Conservation (phyloP, 2,113 vertebrate species). For the Elephas maximus region DNA sequence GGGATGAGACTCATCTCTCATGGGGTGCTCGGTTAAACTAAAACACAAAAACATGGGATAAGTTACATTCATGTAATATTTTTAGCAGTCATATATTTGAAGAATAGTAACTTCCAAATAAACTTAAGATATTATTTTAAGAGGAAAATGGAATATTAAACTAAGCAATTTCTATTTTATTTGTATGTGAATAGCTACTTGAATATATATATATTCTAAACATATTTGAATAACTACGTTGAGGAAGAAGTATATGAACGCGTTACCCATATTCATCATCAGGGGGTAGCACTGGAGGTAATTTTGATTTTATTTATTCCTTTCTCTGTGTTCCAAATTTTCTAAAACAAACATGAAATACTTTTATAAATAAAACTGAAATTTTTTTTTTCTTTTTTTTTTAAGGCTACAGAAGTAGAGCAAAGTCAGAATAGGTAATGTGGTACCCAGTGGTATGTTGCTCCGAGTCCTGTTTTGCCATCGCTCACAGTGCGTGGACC, state of each 20-base stretch:
- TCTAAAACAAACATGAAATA: neutral
- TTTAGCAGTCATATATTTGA: neutral
- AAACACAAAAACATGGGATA: neutral
- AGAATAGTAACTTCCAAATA: neutral
- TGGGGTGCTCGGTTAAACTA: neutral
- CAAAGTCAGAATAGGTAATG: fast-evolving
- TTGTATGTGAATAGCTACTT: neutral
- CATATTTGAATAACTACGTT: neutral
- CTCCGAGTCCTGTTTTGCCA: fast-evolving
- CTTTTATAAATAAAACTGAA: neutral
- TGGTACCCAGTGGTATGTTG: fast-evolving
- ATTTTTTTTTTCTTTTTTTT: neutral
- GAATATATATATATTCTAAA: neutral
- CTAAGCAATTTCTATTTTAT: neutral
- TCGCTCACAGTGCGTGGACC: fast-evolving
- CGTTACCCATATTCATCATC: neutral
- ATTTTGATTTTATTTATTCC: neutral
- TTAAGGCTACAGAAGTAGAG: neutral
- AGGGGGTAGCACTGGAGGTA: neutral
- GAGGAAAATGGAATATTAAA: neutral
- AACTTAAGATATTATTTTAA: neutral
- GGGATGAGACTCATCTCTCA: neutral
- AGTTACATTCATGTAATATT: neutral
- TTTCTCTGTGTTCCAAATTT: neutral
- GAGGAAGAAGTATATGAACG: neutral